These are phyloP conservation scores for Lepilemur septentrionalis DNA, from an alignment of 2,797 vertebrate genomes.

Conservation along the genomic window DNA sequence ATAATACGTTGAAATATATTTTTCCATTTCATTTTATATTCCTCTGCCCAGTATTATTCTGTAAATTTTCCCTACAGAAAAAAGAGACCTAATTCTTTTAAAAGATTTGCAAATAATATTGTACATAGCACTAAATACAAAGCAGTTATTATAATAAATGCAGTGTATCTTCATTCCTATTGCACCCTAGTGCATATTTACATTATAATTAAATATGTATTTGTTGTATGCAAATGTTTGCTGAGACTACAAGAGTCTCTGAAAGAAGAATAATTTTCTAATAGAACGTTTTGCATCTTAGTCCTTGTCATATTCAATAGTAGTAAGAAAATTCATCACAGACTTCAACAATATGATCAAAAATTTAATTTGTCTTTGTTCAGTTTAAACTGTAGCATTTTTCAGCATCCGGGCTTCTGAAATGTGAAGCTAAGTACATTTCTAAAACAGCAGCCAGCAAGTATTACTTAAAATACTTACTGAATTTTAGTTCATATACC, in stretches of 20 bases:
- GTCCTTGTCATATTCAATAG: background rate
- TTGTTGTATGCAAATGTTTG: background rate
- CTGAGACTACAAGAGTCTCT: background rate
- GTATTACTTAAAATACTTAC: background rate
- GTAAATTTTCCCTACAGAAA: background rate
- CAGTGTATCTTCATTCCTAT: background rate
- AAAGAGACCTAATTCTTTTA: background rate
- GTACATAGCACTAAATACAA: background rate
- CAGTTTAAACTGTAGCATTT: background rate
- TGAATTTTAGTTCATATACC: background rate
- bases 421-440: background rate
- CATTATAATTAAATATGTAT: constrained; percentile 21
- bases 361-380: background rate
- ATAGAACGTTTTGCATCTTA: background rate
- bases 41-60: background rate
- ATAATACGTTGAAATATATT: background rate
- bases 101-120: background rate
- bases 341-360: background rate
- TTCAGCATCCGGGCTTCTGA: background rate
- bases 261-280: background rate
- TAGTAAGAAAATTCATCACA: background rate
- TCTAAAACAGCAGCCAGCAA: background rate
- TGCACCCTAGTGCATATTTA: constrained; percentile 26
- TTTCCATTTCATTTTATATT: background rate
- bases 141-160: background rate